These are phyloP conservation scores for Drosophila triauraria DNA, from an alignment of 1,140 invertebrate genomes.

Conservation along the genomic window DNA sequence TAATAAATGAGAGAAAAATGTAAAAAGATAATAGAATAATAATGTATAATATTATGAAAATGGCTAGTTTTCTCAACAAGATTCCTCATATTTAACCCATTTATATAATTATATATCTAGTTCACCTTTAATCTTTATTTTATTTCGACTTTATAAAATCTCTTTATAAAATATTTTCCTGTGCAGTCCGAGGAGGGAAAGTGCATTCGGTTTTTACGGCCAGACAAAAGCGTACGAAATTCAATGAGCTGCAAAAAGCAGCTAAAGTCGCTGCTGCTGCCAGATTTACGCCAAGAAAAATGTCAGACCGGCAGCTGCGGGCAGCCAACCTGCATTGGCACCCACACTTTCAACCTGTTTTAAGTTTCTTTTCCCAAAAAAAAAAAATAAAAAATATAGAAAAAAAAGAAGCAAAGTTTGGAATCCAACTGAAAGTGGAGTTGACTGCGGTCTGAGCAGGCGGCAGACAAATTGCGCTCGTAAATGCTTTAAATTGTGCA, in stretches of 20 bases:
- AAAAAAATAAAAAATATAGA: slow-evolving; percentile 13
- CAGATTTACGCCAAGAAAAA: slow-evolving; percentile 81
- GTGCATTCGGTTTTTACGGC: slow-evolving; percentile 64
- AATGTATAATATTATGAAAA: too few species aligned
- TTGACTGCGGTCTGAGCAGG: slow-evolving; percentile 69
- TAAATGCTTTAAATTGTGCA: slow-evolving; percentile 80
- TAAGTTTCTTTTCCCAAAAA: slow-evolving; percentile 5
- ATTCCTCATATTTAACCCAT: too few species aligned
- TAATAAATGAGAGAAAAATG: neutral
- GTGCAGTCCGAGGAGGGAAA: slow-evolving; percentile 4
- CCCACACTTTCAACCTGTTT: slow-evolving; percentile 38
- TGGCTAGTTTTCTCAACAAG: too few species aligned
- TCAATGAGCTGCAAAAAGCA: slow-evolving; percentile 82
- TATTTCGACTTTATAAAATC: slow-evolving; percentile 1
- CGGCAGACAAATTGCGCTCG: slow-evolving; percentile 77
- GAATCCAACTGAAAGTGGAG: slow-evolving; percentile 63
- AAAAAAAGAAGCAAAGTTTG: slow-evolving; percentile 18
- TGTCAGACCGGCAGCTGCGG: slow-evolving; percentile 68
- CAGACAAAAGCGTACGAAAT: slow-evolving; percentile 78
- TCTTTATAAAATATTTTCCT: neutral
- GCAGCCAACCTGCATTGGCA: slow-evolving; percentile 50
- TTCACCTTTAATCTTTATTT: too few species aligned
- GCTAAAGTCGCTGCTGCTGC: slow-evolving; percentile 73
- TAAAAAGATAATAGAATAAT: neutral
- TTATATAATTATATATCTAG: too few species aligned